Conservation (phyloP, 2,888 invertebrate genomes). For the Therioaphis trifolii region DNA sequence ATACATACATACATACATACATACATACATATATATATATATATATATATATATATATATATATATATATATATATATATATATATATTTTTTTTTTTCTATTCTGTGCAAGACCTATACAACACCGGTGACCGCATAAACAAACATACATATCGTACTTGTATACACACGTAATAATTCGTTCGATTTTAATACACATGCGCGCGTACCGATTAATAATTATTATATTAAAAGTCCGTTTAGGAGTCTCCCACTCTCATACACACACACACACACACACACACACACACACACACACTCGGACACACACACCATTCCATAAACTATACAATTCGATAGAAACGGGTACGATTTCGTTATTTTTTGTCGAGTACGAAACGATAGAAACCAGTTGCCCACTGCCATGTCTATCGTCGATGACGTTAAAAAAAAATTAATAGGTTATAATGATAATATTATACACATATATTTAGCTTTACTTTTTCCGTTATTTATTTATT, state of each 20-base stretch:
- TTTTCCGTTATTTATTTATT: slow-evolving; percentile 44
- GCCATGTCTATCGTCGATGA: slow-evolving; percentile 32
- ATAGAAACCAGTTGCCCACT: slow-evolving; percentile 41
- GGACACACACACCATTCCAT: too few relatives aligned
- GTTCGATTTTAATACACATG: background rate
- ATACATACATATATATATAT: too few relatives aligned
- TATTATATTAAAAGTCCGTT: slow-evolving; percentile 23
- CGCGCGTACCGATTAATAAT: too few relatives aligned
- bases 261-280: background rate
- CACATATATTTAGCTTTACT: background rate
- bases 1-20: too few relatives aligned
- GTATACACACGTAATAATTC: background rate
- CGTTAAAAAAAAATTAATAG: slow-evolving; percentile 9
- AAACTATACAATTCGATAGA: too few relatives aligned
- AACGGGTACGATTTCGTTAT: background rate
- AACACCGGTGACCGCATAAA: background rate
- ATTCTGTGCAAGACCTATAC: too few relatives aligned
- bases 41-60: too few relatives aligned
- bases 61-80: too few relatives aligned
- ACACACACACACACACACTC: too few relatives aligned
- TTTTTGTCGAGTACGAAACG: slow-evolving; percentile 21
- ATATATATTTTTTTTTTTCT: too few relatives aligned
- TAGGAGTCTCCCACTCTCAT: slow-evolving; percentile 12
- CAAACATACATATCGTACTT: background rate
- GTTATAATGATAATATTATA: slow-evolving; percentile 30